A percentile compares a stretch with the other conserved stretches of the same genome.
Conservation (phyloP, 1,140 invertebrate species). For the Campoletis sonorensis region DNA sequence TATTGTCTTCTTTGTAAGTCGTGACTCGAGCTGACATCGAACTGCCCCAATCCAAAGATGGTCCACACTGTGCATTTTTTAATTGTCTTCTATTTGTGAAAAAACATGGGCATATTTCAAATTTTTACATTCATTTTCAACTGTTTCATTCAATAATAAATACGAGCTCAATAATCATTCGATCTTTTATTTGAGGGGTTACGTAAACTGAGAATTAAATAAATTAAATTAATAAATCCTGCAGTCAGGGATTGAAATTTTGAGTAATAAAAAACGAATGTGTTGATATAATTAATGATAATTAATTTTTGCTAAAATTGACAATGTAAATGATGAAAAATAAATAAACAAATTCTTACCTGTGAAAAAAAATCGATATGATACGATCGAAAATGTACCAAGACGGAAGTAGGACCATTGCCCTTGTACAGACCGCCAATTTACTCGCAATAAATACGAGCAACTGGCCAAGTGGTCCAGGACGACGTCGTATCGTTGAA, state of each 20-base stretch:
- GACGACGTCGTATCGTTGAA: constrained; percentile 56
- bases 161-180: no score
- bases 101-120: no score
- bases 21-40: constrained; percentile 54
- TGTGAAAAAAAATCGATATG: constrained; percentile 57
- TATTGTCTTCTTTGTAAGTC: constrained; percentile 59
- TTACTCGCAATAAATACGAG: constrained; percentile 62
- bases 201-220: no score
- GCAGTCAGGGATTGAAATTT: no score
- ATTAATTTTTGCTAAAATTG: no score
- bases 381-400: constrained; percentile 60
- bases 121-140: no score
- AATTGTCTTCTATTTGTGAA: constrained; percentile 50
- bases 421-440: constrained; percentile 61
- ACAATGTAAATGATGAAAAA: no score
- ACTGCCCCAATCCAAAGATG: constrained; percentile 60
- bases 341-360: constrained; percentile 47
- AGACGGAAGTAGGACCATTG: constrained; percentile 61
- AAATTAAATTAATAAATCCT: no score
- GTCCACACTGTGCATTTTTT: constrained; percentile 59
- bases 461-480: constrained; percentile 63
- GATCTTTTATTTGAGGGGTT: no score
- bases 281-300: no score
- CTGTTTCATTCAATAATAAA: no score
- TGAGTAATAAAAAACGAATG: no score